Conservation (phyloP, 2,797 vertebrate genomes). For the Gambelia wislizenii region DNA sequence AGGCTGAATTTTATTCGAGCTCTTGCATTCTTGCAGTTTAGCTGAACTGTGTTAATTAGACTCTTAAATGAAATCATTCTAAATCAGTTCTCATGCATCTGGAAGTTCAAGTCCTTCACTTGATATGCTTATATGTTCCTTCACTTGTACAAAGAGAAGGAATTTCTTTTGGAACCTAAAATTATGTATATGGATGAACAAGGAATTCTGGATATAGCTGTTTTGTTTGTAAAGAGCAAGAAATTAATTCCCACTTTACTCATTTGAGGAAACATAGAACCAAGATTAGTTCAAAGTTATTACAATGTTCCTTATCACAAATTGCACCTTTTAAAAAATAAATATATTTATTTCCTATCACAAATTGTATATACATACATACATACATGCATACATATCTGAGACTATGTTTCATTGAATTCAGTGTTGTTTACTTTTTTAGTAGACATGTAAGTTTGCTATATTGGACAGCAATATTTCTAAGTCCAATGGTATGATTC, state of each 20-base stretch:
- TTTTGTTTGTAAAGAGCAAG: no score
- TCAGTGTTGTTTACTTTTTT: neutral
- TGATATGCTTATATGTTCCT: neutral
- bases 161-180: neutral
- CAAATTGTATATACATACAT: no score
- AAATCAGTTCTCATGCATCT: neutral
- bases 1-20: neutral
- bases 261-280: no score
- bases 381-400: neutral
- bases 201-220: no score
- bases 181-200: no score
- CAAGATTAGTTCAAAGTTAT: no score
- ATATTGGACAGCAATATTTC: neutral
- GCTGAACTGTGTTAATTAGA: neutral
- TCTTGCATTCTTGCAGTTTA: neutral
- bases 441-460: no score
- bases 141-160: neutral
- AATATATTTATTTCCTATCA: no score
- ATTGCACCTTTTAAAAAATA: neutral
- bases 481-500: neutral
- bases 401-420: neutral
- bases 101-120: neutral
- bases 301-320: no score
- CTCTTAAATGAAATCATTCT: neutral
- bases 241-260: no score